Percentiles rank a stretch among this genome's conserved stretches.
These are phyloP conservation scores for Ephydatia muelleri DNA, from an alignment of 37 sponge, comb jelly and placozoan species.

Conservation along the genomic window DNA sequence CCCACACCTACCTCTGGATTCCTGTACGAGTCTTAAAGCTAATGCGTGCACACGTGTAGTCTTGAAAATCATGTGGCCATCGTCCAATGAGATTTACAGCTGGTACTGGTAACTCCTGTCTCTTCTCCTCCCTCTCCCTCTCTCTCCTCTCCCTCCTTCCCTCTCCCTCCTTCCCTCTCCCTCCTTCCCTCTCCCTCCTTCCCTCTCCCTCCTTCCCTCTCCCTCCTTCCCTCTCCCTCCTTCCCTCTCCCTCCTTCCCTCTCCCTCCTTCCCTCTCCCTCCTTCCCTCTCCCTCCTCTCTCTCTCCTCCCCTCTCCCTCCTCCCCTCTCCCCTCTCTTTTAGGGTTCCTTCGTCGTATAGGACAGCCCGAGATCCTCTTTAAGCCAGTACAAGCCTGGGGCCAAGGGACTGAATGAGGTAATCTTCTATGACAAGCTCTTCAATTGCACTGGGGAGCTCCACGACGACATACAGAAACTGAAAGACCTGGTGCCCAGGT, in stretches of 20 bases:
- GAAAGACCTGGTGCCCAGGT: constrained; percentile 47
- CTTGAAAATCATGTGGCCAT: too few relatives aligned
- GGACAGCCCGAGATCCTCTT: constrained; percentile 56
- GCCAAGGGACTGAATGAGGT: constrained; percentile 66
- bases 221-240: constrained; percentile 9
- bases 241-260: constrained; percentile 22
- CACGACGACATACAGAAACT: constrained; percentile 2
- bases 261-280: constrained; percentile 5
- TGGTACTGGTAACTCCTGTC: too few relatives aligned
- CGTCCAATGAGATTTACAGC: background rate
- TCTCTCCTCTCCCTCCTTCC: constrained; percentile 18
- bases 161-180: background rate
- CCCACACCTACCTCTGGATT: too few relatives aligned
- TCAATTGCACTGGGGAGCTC: background rate
- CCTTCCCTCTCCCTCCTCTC: constrained; percentile 4
- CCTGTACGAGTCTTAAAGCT: too few relatives aligned
- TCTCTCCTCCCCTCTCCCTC: background rate
- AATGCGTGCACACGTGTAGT: too few relatives aligned
- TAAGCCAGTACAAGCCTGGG: constrained; percentile 65
- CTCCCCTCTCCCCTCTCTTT: background rate
- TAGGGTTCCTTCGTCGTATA: constrained; percentile 27
- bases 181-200: constrained; percentile 8
- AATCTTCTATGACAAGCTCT: constrained; percentile 64
- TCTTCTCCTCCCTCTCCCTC: constrained; percentile 12
- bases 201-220: constrained; percentile 7